phyloP scores from a whole-genome alignment of 2,888 invertebrate genomes.

The Frankliniella fusca region DNA sequence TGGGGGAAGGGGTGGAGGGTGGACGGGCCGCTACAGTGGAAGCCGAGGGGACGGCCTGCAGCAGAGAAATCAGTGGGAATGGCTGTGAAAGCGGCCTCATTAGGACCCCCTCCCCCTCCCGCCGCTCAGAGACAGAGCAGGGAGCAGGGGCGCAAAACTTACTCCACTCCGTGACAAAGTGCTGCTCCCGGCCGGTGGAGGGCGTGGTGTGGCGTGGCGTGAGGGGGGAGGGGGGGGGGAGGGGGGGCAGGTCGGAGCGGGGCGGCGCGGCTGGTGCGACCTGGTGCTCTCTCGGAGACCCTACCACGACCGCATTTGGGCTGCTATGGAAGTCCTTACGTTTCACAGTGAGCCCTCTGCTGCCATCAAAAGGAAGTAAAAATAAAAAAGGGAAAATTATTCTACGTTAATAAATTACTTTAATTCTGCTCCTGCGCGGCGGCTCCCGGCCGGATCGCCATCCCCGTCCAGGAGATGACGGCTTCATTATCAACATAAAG shows the following conservation, averaged over 20 bases:
- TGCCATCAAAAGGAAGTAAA: too few species aligned
- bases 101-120: not conserved
- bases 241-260: not conserved
- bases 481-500: too few species aligned
- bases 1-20: not conserved
- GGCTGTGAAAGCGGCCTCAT: slow-evolving; percentile 6
- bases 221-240: not conserved
- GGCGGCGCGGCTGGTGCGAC: not conserved
- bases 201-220: not conserved
- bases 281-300: not conserved
- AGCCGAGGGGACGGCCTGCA: too few species aligned
- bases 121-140: not conserved
- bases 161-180: not conserved
- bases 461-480: too few species aligned
- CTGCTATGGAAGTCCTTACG: too few species aligned
- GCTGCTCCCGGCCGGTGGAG: not conserved
- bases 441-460: too few species aligned
- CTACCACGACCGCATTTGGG: too few species aligned
- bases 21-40: not conserved
- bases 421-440: too few species aligned
- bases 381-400: too few species aligned
- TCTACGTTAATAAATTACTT: too few species aligned
- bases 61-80: not conserved
- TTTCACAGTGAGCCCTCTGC: too few species aligned
- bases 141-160: not conserved